A percentile compares a stretch with the other conserved stretches of the same genome.
Evolutionary conservation across 2,797 vertebrate genomes (phyloP).

Genomic region (Muraenolepis orangiensis): DNA sequence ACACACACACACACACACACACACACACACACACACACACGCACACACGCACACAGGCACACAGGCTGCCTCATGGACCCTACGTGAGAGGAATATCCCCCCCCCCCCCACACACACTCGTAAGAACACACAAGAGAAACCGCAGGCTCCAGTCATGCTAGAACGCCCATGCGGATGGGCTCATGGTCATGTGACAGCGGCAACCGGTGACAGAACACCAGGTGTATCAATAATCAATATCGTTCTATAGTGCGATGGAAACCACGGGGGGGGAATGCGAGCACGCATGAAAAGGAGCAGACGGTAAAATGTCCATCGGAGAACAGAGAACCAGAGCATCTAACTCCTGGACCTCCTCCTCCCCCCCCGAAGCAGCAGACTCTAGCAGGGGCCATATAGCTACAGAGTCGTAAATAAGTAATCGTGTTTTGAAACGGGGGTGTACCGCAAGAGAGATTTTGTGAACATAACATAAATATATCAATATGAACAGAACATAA

Average conservation of each 20-base stretch:
- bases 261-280: not conserved
- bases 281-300: not conserved
- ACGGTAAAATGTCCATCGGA: too few species aligned
- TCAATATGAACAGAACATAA: not conserved
- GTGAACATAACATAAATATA: not conserved
- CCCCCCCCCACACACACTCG: not conserved
- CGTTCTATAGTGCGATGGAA: not conserved
- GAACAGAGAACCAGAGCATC: not conserved
- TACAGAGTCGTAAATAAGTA: not conserved
- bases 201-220: not conserved
- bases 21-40: not conserved
- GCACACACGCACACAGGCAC: not conserved
- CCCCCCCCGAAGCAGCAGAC: too few species aligned
- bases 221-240: not conserved
- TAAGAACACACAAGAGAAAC: not conserved
- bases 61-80: not conserved
- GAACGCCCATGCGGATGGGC: not conserved
- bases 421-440: not conserved
- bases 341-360: too few species aligned
- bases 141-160: not conserved
- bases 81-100: too few species aligned
- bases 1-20: slow-evolving; percentile 3
- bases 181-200: not conserved
- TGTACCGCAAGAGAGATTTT: not conserved
- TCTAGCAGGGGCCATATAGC: too few species aligned